Evolutionary conservation across 1,140 invertebrate species (phyloP).

Genomic region (Drosophila persimilis): DNA sequence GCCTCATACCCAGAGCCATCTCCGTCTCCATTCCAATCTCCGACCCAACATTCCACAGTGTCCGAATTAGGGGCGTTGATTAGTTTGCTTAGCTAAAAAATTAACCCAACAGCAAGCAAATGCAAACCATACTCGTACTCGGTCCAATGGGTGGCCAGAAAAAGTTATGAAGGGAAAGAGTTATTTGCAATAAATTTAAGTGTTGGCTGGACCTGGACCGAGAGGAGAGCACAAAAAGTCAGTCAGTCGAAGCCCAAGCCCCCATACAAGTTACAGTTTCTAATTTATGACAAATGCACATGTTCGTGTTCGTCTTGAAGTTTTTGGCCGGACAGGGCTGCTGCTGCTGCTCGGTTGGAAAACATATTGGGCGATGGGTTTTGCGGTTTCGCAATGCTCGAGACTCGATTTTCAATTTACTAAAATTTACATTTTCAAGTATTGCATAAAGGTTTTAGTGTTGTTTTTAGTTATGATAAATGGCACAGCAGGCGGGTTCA

Average conservation of each 20-base stretch:
- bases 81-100: constrained; percentile 73
- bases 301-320: constrained; percentile 65
- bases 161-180: constrained; percentile 53
- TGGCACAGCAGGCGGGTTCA: constrained; percentile 37
- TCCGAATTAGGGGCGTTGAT: constrained; percentile 67
- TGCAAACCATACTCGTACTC: constrained; percentile 32
- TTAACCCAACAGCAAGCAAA: constrained; percentile 26
- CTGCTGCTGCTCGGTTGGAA: constrained; percentile 20
- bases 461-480: constrained; percentile 57
- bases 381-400: constrained; percentile 63
- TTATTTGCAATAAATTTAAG: constrained; percentile 81
- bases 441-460: constrained; percentile 62
- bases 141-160: constrained; percentile 13
- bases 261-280: constrained; percentile 70
- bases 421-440: constrained; percentile 68
- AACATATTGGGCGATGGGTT: constrained; percentile 69
- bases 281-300: constrained; percentile 81
- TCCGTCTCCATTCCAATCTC: too few species aligned
- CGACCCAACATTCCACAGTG: constrained; percentile 23
- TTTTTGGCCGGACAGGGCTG: constrained; percentile 52
- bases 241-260: constrained; percentile 15
- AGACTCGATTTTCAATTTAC: constrained; percentile 73
- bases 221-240: constrained; percentile 47
- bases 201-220: constrained; percentile 41
- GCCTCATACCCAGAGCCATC: constrained; percentile 18